Conservation (phyloP, 2,113 vertebrate species). For the Mesitornis unicolor region DNA sequence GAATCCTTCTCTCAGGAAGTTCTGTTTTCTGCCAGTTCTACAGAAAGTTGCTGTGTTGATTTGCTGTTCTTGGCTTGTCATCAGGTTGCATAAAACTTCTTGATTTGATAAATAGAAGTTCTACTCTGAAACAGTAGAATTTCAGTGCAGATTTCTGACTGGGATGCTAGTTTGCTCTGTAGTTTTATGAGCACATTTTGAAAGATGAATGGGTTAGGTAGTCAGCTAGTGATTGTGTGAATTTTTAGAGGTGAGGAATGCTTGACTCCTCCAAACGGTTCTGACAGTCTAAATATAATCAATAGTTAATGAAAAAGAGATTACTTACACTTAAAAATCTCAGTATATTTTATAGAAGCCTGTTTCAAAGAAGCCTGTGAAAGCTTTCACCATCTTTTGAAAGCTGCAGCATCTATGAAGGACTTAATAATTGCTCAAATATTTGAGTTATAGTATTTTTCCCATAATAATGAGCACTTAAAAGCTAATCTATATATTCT, state of each 20-base stretch:
- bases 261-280: not conserved
- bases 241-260: not conserved
- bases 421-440: not conserved
- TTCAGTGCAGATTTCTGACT: not conserved
- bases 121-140: not conserved
- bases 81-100: not conserved
- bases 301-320: not conserved
- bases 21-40: not conserved
- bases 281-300: not conserved
- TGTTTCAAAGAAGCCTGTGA: not conserved
- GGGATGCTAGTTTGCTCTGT: not conserved
- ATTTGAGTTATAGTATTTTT: not conserved
- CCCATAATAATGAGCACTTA: not conserved
- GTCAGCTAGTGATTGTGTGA: not conserved
- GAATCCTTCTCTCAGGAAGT: not conserved
- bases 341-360: not conserved
- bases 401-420: not conserved
- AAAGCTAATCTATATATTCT: not conserved
- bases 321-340: not conserved
- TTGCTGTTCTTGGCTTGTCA: not conserved
- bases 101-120: not conserved
- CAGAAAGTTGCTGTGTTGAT: not conserved
- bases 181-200: not conserved
- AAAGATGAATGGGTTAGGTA: not conserved
- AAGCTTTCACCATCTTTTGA: not conserved